These are phyloP conservation scores for Mythimna loreyi DNA, from an alignment of 2,888 invertebrate genomes.

Conservation along the genomic window DNA sequence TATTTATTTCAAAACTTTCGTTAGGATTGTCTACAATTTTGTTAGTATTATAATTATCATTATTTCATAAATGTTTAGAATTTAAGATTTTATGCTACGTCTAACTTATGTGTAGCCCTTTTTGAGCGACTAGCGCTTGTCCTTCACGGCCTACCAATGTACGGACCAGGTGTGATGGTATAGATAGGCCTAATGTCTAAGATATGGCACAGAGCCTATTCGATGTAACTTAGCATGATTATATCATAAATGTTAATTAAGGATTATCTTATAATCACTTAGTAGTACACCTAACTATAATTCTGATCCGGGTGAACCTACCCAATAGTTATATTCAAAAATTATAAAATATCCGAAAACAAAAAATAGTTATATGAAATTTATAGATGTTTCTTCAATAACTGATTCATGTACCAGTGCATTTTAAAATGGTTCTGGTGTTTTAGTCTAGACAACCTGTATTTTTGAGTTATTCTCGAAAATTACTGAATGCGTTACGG, in stretches of 20 bases:
- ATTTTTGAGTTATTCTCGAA: constrained; percentile 10
- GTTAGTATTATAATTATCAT: constrained; percentile 12
- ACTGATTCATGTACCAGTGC: constrained; percentile 8
- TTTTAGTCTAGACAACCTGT: not conserved
- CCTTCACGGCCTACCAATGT: constrained; percentile 2
- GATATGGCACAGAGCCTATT: constrained; percentile 28
- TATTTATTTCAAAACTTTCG: not conserved
- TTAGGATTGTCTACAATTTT: not conserved
- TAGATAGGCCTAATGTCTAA: constrained; percentile 6
- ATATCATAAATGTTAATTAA: constrained; percentile 45
- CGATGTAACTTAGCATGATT: constrained; percentile 34
- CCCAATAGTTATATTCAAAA: constrained; percentile 15
- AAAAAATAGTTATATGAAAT: not conserved
- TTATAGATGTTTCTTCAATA: constrained; percentile 7
- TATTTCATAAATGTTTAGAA: constrained; percentile 28
- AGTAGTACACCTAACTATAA: constrained; percentile 10
- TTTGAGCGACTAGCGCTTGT: constrained; percentile 11
- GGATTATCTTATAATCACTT: constrained; percentile 25
- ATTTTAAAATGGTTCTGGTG: constrained; percentile 9
- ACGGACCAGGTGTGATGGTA: constrained; percentile 13
- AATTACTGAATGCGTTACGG: not conserved
- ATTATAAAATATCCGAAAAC: constrained; percentile 9
- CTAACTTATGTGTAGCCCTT: constrained; percentile 11
- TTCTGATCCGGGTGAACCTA: constrained; percentile 19
- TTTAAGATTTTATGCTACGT: constrained; percentile 28